A percentile compares a stretch with the other conserved stretches of the same genome.
These are phyloP conservation scores for Parapristionchus giblindavisi DNA, from an alignment of 2,888 invertebrate genomes.

Conservation along the genomic window DNA sequence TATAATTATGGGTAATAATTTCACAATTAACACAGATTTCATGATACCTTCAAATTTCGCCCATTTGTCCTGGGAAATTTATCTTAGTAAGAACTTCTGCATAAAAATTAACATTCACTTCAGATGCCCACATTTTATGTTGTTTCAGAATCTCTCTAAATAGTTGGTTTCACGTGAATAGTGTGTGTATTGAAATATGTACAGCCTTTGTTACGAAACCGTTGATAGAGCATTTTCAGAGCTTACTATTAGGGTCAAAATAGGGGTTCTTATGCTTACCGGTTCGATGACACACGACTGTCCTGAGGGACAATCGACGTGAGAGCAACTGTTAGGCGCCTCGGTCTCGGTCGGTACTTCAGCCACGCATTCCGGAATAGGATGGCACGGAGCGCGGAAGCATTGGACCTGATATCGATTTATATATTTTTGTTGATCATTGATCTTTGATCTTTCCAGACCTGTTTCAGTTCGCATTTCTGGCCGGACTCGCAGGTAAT, in stretches of 20 bases:
- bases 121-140: no score
- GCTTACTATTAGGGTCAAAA: neutral
- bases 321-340: neutral
- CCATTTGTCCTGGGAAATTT: no score
- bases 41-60: no score
- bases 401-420: constrained; percentile 5
- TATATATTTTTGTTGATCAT: neutral
- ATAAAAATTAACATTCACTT: no score
- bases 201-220: no score
- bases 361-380: constrained; percentile 9
- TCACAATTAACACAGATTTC: no score
- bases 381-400: constrained; percentile 33
- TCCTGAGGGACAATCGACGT: neutral
- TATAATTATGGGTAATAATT: neutral
- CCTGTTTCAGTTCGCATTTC: neutral
- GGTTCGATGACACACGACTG: neutral
- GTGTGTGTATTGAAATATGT: no score
- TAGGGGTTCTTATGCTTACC: neutral
- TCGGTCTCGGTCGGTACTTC: no score
- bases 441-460: neutral
- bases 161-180: no score
- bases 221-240: no score
- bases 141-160: no score
- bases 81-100: no score
- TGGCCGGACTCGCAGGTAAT: neutral